These are phyloP conservation scores for Caenorhabditis sinica DNA, from an alignment of 2,888 invertebrate species.

Conservation along the genomic window DNA sequence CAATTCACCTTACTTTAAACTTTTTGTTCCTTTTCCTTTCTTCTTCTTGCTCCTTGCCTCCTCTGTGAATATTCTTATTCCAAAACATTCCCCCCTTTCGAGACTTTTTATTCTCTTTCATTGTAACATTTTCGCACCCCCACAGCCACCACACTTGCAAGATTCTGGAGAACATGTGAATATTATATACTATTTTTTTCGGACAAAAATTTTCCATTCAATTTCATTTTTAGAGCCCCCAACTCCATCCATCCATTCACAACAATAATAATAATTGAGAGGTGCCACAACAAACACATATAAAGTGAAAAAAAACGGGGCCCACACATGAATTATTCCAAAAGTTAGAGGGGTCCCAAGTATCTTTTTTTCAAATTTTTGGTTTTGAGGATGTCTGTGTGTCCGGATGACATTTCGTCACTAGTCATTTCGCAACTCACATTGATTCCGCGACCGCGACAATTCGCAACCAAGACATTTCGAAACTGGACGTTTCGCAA, in stretches of 20 bases:
- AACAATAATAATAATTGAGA: constrained; percentile 17
- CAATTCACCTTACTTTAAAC: constrained; percentile 48
- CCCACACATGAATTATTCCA: constrained; percentile 43
- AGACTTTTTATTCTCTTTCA: neutral
- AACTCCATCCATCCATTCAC: no score
- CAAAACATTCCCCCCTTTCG: neutral
- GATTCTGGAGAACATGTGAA: constrained; percentile 30
- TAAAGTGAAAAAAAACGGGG: neutral
- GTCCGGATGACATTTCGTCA: no score
- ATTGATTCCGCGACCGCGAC: no score
- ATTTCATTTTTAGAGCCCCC: neutral
- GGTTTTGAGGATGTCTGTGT: neutral
- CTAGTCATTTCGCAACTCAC: no score
- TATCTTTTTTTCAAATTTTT: neutral
- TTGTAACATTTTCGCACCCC: constrained; percentile 29
- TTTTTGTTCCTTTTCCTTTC: constrained; percentile 12
- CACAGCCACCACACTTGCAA: no score
- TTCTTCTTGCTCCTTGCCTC: neutral
- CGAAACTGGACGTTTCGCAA: no score
- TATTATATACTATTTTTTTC: constrained; percentile 14
- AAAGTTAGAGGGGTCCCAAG: neutral
- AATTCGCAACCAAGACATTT: no score
- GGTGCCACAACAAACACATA: constrained; percentile 19
- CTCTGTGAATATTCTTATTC: constrained; percentile 9
- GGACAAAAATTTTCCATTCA: constrained; percentile 12